Conservation (phyloP, 2,888 invertebrate species). For the Phengaris arion region DNA sequence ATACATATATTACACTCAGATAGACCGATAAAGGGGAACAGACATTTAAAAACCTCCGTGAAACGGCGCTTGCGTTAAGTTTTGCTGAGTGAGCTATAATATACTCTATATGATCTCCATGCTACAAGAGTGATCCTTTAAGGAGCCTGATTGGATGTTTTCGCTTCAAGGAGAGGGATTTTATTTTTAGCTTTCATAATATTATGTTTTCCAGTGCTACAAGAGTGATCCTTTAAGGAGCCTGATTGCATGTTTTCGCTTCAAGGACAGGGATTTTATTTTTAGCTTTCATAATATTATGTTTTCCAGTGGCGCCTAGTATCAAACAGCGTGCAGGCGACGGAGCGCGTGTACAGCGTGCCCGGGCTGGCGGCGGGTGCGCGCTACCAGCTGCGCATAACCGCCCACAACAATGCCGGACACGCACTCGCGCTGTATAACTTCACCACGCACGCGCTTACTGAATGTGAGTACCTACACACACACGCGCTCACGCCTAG, state of each 20-base stretch:
- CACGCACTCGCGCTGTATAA: constrained; percentile 90
- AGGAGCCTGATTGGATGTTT: too few species aligned
- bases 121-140: too few species aligned
- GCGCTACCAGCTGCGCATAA: constrained; percentile 86
- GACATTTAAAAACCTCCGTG: too few species aligned
- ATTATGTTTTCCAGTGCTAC: too few species aligned
- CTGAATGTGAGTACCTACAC: constrained; percentile 81
- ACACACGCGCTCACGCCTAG: not conserved
- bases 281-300: not conserved
- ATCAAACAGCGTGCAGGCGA: constrained; percentile 89
- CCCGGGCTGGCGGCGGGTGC: constrained; percentile 87
- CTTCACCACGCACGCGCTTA: constrained; percentile 88
- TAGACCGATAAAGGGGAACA: not conserved
- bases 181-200: not conserved
- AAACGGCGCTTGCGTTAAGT: too few species aligned
- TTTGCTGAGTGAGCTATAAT: too few species aligned
- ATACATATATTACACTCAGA: too few species aligned
- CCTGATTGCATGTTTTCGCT: too few species aligned
- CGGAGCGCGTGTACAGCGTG: constrained; percentile 89
- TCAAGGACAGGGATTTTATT: not conserved
- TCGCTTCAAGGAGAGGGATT: not conserved
- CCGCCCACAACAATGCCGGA: constrained; percentile 93
- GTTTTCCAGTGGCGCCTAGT: constrained; percentile 85
- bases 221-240: too few species aligned
- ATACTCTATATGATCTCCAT: too few species aligned